Base-by-base conservation (phyloP, 1,140 invertebrate genomes). In the Anastrepha obliqua region DNA sequence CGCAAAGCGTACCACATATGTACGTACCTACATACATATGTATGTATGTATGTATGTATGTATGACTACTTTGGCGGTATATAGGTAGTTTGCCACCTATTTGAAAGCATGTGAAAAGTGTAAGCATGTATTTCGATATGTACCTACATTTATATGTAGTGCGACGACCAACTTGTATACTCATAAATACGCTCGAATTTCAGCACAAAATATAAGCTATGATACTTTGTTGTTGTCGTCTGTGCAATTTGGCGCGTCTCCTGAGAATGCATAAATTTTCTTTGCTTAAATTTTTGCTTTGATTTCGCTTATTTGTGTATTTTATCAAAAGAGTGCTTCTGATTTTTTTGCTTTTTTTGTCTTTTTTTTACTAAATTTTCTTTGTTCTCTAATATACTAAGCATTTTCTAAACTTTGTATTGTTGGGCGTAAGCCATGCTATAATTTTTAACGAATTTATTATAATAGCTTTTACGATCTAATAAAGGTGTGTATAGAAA, bases 241-340 rank as follows among this genome's bases (percentile, higher is more conserved):
- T 81, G 8, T 81, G 7, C 29, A 81, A 81, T 17, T 81, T 81
- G n/a, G 74, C 44, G 74, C 74, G 74, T 58, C 44, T 81, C 20
- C 20, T 29, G 47, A 81, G 74, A 81, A 81, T 81, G 47, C 74
- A 81, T 81, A 81, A 81, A 81, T 81, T 74, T 81, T 9, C 51
- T 81, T 81, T 81, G 74, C 74, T 81, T 81, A 81, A 81, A 81
- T 55, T 81, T 81, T 55, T 81, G 74, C 74, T 81, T 81, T 81
- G 74, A 81, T 81, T 81, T 81, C 20, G n/a, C n/a, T 55, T 47
- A 4, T 55, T n/a, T 55, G n/a, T 3, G 74, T 55, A 29, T 81
- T 81, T 29, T 58, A 55, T 58, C 44, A 74, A 74, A 62, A 62
- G 60, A 17, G 44, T 17, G 70, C 42, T 55, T 20, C 9, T 58